These are phyloP conservation scores for Pseudonaja textilis DNA, from an alignment of 2,113 vertebrate species.

Conservation along the genomic window DNA sequence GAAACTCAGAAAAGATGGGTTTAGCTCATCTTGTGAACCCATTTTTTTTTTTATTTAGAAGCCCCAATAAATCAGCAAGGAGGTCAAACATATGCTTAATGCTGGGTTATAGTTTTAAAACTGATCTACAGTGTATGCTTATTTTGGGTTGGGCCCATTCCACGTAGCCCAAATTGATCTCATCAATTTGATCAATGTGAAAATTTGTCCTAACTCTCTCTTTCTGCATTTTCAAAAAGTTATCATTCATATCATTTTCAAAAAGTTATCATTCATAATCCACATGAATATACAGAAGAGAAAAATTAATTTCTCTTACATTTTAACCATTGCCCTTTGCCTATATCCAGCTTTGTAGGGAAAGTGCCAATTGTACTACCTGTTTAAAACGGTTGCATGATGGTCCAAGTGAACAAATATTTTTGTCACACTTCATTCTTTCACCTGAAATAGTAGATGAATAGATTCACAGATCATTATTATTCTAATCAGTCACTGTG, in stretches of 20 bases:
- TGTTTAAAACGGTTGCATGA: background rate
- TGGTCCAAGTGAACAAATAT: background rate
- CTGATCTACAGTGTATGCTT: background rate
- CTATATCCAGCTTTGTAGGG: background rate
- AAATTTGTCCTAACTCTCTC: conserved; percentile 22
- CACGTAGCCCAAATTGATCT: background rate
- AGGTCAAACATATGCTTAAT: conserved; percentile 3
- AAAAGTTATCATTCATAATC: conserved; percentile 10
- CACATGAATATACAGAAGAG: background rate
- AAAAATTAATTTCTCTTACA: conserved; percentile 13
- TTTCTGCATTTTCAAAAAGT: background rate
- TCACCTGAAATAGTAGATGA: background rate
- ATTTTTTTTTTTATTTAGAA: conserved; percentile 3
- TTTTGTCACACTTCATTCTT: background rate
- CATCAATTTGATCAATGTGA: conserved; percentile 14
- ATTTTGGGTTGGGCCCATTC: background rate
- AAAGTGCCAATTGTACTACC: background rate
- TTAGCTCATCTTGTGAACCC: background rate
- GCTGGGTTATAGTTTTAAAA: conserved; percentile 24
- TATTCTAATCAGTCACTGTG: background rate
- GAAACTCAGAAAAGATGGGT: background rate
- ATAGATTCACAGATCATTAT: background rate
- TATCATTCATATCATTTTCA: conserved; percentile 7
- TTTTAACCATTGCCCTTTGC: conserved; percentile 18
- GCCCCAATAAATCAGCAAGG: background rate